Conservation (phyloP, 2,797 vertebrate genomes). For the Pteropus rufus region DNA sequence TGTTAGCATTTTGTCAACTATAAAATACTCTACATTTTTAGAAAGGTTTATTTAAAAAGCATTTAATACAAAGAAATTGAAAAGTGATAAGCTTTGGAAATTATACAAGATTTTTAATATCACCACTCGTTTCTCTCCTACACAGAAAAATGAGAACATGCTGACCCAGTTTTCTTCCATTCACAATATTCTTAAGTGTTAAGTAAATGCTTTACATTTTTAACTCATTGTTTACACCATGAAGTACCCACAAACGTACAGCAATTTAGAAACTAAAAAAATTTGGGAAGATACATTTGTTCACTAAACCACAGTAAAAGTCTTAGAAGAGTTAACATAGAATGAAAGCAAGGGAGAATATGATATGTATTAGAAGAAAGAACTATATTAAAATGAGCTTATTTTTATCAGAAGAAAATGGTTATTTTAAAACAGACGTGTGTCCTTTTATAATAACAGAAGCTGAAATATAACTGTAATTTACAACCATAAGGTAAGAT, state of each 20-base stretch:
- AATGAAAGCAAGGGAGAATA: slow-evolving; percentile 23
- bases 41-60: not conserved
- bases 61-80: not conserved
- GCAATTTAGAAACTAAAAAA: not conserved
- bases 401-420: slow-evolving; percentile 56
- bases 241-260: not conserved
- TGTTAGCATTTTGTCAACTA: not conserved
- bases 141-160: slow-evolving; percentile 16
- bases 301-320: not conserved
- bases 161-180: not conserved
- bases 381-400: not conserved
- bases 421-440: slow-evolving; percentile 58
- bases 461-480: slow-evolving; percentile 80
- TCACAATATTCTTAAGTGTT: slow-evolving; percentile 17
- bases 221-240: not conserved
- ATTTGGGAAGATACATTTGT: not conserved
- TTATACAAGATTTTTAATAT: slow-evolving; percentile 40
- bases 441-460: slow-evolving; percentile 76
- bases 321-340: not conserved
- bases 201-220: not conserved
- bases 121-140: not conserved
- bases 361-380: not conserved
- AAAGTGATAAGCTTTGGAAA: not conserved
- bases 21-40: not conserved
- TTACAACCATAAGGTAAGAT: slow-evolving; percentile 81